These are phyloP conservation scores for Opisthograptis luteolata DNA, from an alignment of 2,888 invertebrate genomes.

Conservation along the genomic window DNA sequence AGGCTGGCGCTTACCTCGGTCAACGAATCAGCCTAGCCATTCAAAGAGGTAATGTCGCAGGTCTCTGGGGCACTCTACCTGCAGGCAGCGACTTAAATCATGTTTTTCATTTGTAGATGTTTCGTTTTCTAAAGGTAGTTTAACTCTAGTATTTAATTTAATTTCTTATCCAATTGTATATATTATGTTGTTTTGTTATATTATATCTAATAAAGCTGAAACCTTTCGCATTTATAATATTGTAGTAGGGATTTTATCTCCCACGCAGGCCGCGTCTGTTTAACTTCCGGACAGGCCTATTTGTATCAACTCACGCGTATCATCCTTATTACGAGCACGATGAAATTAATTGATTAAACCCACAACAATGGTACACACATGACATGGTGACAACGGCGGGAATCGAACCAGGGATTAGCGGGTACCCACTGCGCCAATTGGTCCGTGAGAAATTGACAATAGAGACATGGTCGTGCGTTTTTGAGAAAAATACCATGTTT, in stretches of 20 bases:
- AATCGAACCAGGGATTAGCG: constrained; percentile 36
- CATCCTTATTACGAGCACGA: constrained; percentile 53
- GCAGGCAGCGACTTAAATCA: no score
- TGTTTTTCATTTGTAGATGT: no score
- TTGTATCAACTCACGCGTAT: constrained; percentile 43
- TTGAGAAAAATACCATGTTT: constrained; percentile 8
- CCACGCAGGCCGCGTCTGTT: neutral
- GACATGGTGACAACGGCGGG: constrained; percentile 33
- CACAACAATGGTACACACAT: constrained; percentile 45
- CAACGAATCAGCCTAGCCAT: no score
- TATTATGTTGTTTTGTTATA: no score
- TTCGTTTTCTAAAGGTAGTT: no score
- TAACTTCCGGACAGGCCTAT: constrained; percentile 17
- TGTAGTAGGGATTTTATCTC: neutral
- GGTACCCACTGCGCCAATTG: constrained; percentile 19
- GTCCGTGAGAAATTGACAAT: constrained; percentile 17
- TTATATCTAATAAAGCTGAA: no score
- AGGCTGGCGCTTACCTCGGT: no score
- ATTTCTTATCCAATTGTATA: no score
- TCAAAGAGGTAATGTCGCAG: no score
- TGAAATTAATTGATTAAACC: constrained; percentile 45
- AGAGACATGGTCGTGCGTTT: neutral
- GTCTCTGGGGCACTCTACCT: no score
- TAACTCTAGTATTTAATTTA: no score
- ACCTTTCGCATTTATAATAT: no score